Evolutionary conservation across 2,113 vertebrate species (phyloP).

Genomic region (Garra rufa): DNA sequence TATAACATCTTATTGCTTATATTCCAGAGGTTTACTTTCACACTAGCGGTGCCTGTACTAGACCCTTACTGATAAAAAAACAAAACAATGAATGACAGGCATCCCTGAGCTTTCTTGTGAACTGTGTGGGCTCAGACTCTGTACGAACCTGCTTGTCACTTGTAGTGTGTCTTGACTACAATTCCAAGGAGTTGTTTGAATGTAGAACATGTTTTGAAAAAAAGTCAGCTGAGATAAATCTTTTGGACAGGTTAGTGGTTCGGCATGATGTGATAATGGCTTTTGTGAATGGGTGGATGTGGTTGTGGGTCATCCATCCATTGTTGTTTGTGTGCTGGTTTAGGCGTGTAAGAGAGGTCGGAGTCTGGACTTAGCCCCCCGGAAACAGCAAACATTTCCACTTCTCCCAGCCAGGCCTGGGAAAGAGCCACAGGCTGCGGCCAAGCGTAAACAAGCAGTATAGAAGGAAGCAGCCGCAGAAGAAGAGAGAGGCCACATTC

Average conservation of each 20-base stretch:
- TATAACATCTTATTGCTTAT: no score
- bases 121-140: not conserved
- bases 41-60: no score
- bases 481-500: constrained; percentile 44
- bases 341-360: not conserved
- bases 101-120: not conserved
- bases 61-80: not conserved
- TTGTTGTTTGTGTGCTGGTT: not conserved
- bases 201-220: not conserved
- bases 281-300: constrained; percentile 26
- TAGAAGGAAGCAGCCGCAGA: constrained; percentile 17
- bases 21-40: no score
- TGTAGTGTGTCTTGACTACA: not conserved
- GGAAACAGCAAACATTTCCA: constrained; percentile 30
- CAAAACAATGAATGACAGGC: not conserved
- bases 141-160: not conserved
- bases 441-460: constrained; percentile 37
- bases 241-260: not conserved
- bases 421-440: constrained; percentile 7
- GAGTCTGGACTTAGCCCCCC: not conserved
- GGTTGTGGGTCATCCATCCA: not conserved
- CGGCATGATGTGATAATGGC: not conserved
- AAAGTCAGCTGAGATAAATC: not conserved
- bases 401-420: constrained; percentile 4
- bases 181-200: not conserved